phyloP scores from a whole-genome alignment of 2,797 vertebrate species.

The Oreortyx pictus region DNA sequence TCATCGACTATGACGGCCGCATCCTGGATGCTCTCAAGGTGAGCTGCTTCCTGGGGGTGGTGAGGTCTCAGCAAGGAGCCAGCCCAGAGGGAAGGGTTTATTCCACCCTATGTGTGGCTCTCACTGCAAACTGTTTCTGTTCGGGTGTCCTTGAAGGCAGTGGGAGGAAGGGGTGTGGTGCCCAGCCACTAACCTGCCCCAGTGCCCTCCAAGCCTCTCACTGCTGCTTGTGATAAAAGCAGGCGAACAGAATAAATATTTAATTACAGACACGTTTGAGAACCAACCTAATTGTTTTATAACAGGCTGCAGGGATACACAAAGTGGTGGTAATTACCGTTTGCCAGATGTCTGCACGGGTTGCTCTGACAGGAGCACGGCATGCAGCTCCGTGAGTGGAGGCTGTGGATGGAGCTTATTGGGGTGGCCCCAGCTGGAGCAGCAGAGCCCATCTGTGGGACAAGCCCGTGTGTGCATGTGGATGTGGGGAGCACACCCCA shows the following conservation, averaged over 20 bases:
- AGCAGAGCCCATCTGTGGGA: not conserved
- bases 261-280: conserved; percentile 44
- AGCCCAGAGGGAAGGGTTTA: not conserved
- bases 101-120: not conserved
- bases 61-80: not conserved
- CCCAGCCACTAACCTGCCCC: accelerated
- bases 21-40: conserved; percentile 92
- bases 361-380: not conserved
- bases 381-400: not conserved
- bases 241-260: not conserved
- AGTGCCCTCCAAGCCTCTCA: not conserved
- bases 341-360: not conserved
- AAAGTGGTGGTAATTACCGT: conserved; percentile 60
- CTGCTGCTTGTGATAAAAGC: not conserved
- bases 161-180: accelerated
- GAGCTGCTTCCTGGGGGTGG: not conserved
- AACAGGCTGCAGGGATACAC: conserved; percentile 72
- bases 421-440: not conserved
- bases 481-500: not conserved
- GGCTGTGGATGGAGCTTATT: conserved; percentile 7
- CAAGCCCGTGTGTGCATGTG: not conserved
- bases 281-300: conserved; percentile 60
- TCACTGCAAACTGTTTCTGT: not conserved
- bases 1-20: conserved; percentile 90
- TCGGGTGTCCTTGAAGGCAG: not conserved